Percentiles rank a stretch among this genome's conserved stretches.
Evolutionary conservation across 1,140 invertebrate genomes (phyloP).

Genomic region (Hetaerina americana): DNA sequence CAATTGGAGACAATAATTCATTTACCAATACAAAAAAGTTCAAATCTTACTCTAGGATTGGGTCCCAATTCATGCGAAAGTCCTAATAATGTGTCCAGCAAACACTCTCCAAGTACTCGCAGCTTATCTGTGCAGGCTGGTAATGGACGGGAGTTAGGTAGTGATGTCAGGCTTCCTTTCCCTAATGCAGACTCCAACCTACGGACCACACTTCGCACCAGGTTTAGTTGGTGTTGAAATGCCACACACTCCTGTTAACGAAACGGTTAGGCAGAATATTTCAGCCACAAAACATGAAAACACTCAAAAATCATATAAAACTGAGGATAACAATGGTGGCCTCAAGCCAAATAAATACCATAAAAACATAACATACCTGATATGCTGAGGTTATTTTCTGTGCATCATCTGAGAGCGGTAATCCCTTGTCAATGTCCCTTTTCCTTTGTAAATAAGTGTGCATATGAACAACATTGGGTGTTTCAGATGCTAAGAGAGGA

Average conservation of each 20-base stretch:
- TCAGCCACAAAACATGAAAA: neutral
- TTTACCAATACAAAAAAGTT: too few relatives aligned
- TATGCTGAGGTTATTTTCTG: constrained; percentile 63
- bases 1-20: too few relatives aligned
- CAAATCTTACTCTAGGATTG: constrained; percentile 29
- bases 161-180: too few relatives aligned
- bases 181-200: constrained; percentile 44
- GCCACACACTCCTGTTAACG: constrained; percentile 54
- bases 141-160: neutral
- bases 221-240: constrained; percentile 66
- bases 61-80: constrained; percentile 22
- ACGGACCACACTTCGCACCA: constrained; percentile 55
- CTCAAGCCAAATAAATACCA: neutral
- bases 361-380: constrained; percentile 37
- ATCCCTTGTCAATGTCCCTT: constrained; percentile 41
- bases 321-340: neutral
- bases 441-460: constrained; percentile 48
- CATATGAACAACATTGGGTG: constrained; percentile 65
- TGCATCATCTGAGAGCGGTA: constrained; percentile 37
- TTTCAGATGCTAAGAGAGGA: constrained; percentile 58
- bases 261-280: too few relatives aligned
- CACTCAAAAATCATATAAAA: neutral
- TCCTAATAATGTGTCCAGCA: constrained; percentile 61
- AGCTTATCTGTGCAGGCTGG: constrained; percentile 59
- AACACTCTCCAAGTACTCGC: constrained; percentile 58